Conservation (phyloP, 2,888 invertebrate genomes). For the Polyommatus icarus region DNA sequence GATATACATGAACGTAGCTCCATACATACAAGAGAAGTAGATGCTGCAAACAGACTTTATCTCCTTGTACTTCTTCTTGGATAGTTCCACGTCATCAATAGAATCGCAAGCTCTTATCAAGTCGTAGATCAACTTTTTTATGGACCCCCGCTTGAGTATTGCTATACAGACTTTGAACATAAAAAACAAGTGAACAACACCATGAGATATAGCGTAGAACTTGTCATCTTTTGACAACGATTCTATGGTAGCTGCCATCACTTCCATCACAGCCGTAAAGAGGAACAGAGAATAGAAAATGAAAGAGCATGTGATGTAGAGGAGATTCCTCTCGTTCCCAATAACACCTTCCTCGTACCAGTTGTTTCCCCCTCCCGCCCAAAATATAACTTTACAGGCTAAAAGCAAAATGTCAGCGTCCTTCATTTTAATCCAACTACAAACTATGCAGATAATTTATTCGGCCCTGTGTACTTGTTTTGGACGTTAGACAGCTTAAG, state of each 20-base stretch:
- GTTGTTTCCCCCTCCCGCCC: background rate
- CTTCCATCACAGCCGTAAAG: background rate
- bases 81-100: background rate
- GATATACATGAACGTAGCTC: constrained; percentile 22
- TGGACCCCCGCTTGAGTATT: background rate
- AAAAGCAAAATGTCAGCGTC: constrained; percentile 7
- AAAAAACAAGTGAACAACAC: constrained; percentile 6
- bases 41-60: background rate
- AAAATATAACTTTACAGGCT: constrained; percentile 10
- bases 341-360: constrained; percentile 11
- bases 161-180: background rate
- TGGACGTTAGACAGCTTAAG: background rate
- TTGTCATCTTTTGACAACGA: background rate
- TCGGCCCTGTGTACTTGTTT: background rate
- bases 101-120: constrained; percentile 9
- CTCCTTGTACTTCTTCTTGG: background rate
- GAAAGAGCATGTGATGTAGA: background rate
- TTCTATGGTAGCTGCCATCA: constrained; percentile 4
- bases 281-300: background rate
- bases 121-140: background rate
- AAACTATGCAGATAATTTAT: too few relatives aligned
- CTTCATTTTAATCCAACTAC: too few relatives aligned
- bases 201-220: constrained; percentile 15
- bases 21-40: constrained; percentile 11
- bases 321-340: background rate